Evolutionary conservation across 2,888 invertebrate species (phyloP).

Genomic region (Galeopsomyia nigrocyanea): DNA sequence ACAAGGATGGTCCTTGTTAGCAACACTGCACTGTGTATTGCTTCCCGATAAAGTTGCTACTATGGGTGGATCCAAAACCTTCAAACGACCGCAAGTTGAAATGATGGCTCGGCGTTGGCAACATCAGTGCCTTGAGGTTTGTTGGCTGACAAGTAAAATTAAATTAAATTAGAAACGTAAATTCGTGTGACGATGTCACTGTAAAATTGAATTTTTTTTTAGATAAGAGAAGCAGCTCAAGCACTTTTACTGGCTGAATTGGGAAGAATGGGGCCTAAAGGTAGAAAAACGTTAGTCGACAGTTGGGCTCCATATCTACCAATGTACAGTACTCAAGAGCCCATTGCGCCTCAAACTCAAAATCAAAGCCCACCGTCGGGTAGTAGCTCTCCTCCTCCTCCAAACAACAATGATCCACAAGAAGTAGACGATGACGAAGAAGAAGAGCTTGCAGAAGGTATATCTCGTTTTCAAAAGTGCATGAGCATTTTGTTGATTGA

Average conservation of each 20-base stretch:
- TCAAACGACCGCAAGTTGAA: conserved; percentile 96
- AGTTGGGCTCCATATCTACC: conserved; percentile 97
- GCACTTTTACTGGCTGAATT: conserved; percentile 95
- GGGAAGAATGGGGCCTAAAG: conserved; percentile 87
- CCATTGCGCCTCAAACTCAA: conserved; percentile 78
- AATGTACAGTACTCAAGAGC: conserved; percentile 84
- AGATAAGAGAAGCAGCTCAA: conserved; percentile 94
- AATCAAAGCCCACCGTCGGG: conserved; percentile 68
- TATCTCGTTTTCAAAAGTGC: conserved; percentile 2
- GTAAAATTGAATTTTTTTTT: conserved; percentile 14
- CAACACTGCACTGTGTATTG: conserved; percentile 95
- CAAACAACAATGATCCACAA: conserved; percentile 51
- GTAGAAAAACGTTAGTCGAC: conserved; percentile 92
- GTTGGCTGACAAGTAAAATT: background rate
- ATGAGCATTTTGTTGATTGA: background rate
- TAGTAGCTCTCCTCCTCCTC: conserved; percentile 65
- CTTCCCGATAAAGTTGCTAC: conserved; percentile 92
- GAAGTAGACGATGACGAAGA: conserved; percentile 84
- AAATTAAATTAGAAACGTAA: background rate
- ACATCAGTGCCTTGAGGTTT: conserved; percentile 96
- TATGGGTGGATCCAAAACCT: conserved; percentile 78
- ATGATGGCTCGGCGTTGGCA: conserved; percentile 99
- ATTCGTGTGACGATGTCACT: conserved; percentile 2
- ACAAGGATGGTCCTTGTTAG: conserved; percentile 96
- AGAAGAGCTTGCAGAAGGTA: conserved; percentile 84